These are phyloP conservation scores for Oligia latruncula DNA, from an alignment of 2,888 invertebrate genomes.

Conservation along the genomic window DNA sequence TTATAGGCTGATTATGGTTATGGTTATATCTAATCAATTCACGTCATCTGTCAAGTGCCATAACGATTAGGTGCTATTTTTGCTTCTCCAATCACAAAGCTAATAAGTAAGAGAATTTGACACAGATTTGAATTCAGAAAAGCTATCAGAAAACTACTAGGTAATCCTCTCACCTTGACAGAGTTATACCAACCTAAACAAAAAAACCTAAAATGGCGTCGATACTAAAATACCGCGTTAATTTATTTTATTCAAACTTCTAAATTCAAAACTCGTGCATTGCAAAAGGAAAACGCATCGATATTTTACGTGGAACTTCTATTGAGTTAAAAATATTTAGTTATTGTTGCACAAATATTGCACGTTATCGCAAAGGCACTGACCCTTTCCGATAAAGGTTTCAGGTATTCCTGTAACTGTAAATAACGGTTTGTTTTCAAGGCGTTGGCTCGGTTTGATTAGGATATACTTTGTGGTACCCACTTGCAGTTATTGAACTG, in stretches of 20 bases:
- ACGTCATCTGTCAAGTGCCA: not conserved
- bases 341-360: conserved; percentile 54
- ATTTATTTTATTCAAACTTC: conserved; percentile 4
- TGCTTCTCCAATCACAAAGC: not conserved
- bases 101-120: not conserved
- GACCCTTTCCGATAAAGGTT: conserved; percentile 65
- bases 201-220: not conserved
- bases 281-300: conserved; percentile 33
- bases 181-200: too few relatives aligned
- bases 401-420: conserved; percentile 67
- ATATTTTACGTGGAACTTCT: conserved; percentile 2
- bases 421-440: conserved; percentile 44
- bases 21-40: not conserved
- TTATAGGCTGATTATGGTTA: too few relatives aligned
- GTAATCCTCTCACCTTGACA: not conserved
- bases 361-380: conserved; percentile 58
- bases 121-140: conserved; percentile 9
- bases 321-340: conserved; percentile 48
- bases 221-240: not conserved
- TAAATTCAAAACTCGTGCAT: conserved; percentile 8
- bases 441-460: conserved; percentile 32
- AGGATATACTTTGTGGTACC: not conserved
- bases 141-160: not conserved
- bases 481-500: conserved; percentile 5
- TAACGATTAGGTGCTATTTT: too few relatives aligned